Evolutionary conservation across 2,888 invertebrate species (phyloP), one percentile per base, ranked within the genome.

Genomic region (Lasius fuliginosus): DNA sequence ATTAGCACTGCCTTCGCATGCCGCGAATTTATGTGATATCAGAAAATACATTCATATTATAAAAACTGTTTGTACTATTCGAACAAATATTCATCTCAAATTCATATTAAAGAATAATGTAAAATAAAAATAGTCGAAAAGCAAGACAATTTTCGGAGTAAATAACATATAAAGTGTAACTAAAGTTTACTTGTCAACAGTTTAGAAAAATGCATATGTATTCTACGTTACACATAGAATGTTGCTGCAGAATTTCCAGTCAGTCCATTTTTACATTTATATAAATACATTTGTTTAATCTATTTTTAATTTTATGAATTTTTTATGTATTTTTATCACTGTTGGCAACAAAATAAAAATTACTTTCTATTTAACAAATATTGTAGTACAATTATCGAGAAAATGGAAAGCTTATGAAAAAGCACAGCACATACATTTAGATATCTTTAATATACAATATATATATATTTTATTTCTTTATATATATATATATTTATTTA

Each of bases 1-100:
- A 82, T 84, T 82, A 88, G 88, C 90, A 92, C 91, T 92, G 92
- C 92, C 92, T 88, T 86, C 85, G 86, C 75, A 87, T 88, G 79
- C 82, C 85, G 86, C 87, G 87, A 87, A 85, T 89, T 87, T 89
- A 88, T 91, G 90, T 92, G 89, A 91, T 91, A 90, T 85, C 87
- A 60, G 42, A 73, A 65, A 77, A 65, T 67, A 74, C 9, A 46
- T 82, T 82, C 36, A 23, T 67, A 65, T 64, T 75, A 53, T n/a
- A 76, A 76, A 56, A 42, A 6, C 15, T 46, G 58, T 33, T 69
- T 79, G 5, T 33, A 79, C 15, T 67, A 65, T 67, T 30, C 2
- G 9, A n/a, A 71, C 33, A 23, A 27, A 60, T 49, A 60, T 77
- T 40, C 9, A 36, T 33, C 15, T 65, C 30, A 71, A 67, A 79